A percentile compares a stretch with the other conserved stretches of the same genome.
phyloP scores from a whole-genome alignment of 2,888 invertebrate species.

The Mylabris sibirica region DNA sequence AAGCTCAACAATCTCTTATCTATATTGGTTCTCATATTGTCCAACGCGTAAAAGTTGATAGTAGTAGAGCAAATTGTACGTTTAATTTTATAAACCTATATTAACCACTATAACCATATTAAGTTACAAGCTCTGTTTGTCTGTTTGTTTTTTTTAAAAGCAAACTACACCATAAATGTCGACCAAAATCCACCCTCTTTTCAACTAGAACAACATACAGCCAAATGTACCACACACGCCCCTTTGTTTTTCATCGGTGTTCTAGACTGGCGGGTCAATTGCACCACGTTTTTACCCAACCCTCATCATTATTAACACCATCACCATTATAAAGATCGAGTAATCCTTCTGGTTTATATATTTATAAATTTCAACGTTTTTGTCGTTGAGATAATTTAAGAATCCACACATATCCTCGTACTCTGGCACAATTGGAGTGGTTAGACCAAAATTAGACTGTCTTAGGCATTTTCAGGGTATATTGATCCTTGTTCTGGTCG shows the following conservation, averaged over 20 bases:
- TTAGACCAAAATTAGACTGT: no score
- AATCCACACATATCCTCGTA: no score
- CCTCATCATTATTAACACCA: slow-evolving; percentile 42
- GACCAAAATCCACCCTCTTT: slow-evolving; percentile 1
- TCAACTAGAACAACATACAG: slow-evolving; percentile 24
- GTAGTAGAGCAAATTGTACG: slow-evolving; percentile 17
- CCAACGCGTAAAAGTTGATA: slow-evolving; percentile 25
- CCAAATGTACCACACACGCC: slow-evolving; percentile 35
- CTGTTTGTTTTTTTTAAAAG: slow-evolving; percentile 36
- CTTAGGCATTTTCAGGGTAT: no score
- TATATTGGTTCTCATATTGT: slow-evolving; percentile 36
- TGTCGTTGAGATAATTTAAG: background rate
- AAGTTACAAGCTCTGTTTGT: slow-evolving; percentile 40
- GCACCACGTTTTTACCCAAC: slow-evolving; percentile 44
- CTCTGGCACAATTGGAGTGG: no score
- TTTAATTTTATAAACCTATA: slow-evolving; percentile 29
- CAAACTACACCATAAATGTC: slow-evolving; percentile 5
- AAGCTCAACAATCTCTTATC: slow-evolving; percentile 36
- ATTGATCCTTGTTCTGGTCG: no score
- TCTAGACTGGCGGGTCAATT: slow-evolving; percentile 47
- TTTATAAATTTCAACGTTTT: slow-evolving; percentile 3
- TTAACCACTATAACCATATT: slow-evolving; percentile 34
- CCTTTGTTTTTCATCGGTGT: slow-evolving; percentile 44
- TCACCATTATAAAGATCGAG: slow-evolving; percentile 22
- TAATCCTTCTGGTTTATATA: slow-evolving; percentile 13